A percentile compares a stretch with the other conserved stretches of the same genome.
These are phyloP conservation scores for Hyposmocoma kahamanoa DNA, from an alignment of 1,140 invertebrate genomes.

Conservation along the genomic window DNA sequence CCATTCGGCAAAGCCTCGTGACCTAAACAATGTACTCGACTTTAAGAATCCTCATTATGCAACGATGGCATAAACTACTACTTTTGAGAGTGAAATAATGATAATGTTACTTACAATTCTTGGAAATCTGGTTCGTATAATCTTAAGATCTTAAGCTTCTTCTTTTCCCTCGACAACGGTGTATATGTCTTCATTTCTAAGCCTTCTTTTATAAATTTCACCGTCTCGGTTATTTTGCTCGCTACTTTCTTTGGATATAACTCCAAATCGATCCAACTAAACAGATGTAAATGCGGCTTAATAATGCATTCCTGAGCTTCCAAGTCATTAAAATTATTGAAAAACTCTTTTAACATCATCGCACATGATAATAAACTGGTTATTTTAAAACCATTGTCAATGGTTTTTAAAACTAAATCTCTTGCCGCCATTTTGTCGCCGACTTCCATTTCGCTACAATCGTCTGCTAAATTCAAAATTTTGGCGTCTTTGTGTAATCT, in stretches of 20 bases:
- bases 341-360: slow-evolving; percentile 75
- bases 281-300: slow-evolving; percentile 54
- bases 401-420: slow-evolving; percentile 72
- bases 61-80: too few species aligned
- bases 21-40: too few species aligned
- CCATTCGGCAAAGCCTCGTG: too few species aligned
- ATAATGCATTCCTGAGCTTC: slow-evolving; percentile 67
- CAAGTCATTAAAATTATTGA: slow-evolving; percentile 72
- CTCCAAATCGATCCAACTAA: slow-evolving; percentile 69
- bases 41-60: too few species aligned
- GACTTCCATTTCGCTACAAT: slow-evolving; percentile 53
- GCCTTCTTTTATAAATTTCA: slow-evolving; percentile 61
- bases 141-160: slow-evolving; percentile 85
- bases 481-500: slow-evolving; percentile 71
- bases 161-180: slow-evolving; percentile 66
- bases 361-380: slow-evolving; percentile 71
- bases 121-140: slow-evolving; percentile 90
- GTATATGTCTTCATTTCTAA: slow-evolving; percentile 75
- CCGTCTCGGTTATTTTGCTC: slow-evolving; percentile 61
- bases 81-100: too few species aligned
- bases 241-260: slow-evolving; percentile 78
- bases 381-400: slow-evolving; percentile 78
- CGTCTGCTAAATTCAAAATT: slow-evolving; percentile 73
- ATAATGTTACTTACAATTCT: slow-evolving; percentile 82
- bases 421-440: slow-evolving; percentile 39